phyloP scores from a whole-genome alignment of 2,797 vertebrate genomes.

The Phoeniculus purpureus region DNA sequence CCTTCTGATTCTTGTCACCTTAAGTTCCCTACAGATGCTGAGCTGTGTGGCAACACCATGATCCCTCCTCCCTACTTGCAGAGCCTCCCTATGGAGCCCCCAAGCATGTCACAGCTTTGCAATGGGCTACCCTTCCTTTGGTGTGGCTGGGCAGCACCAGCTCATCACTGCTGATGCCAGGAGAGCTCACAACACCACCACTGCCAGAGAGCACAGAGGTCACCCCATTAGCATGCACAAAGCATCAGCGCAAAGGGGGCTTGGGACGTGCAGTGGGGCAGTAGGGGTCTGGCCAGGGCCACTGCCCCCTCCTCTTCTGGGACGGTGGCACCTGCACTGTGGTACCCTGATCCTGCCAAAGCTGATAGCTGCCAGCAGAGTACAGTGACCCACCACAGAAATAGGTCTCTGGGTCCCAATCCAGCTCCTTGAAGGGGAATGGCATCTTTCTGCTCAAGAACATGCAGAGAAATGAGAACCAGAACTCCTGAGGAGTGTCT shows the following conservation, averaged over 20 bases:
- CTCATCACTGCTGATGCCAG: background rate
- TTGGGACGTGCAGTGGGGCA: accelerated
- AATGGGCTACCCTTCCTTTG: accelerated
- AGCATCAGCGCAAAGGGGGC: background rate
- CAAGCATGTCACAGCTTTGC: accelerated
- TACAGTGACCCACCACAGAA: accelerated
- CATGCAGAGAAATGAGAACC: background rate
- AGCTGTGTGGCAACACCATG: background rate
- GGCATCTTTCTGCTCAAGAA: background rate
- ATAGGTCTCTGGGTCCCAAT: accelerated
- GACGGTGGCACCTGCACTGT: accelerated
- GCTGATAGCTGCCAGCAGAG: background rate
- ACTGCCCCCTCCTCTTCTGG: background rate
- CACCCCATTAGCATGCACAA: background rate
- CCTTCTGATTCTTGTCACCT: slow-evolving; percentile 76
- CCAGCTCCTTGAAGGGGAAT: background rate
- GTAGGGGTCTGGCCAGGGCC: background rate
- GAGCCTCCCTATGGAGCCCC: background rate
- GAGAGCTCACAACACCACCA: background rate
- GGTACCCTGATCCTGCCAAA: background rate
- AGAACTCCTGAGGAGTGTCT: background rate
- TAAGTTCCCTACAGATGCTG: slow-evolving; percentile 18
- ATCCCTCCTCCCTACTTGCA: background rate
- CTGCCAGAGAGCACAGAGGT: background rate
- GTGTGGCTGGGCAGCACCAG: accelerated